Base-by-base conservation (phyloP, 2,797 vertebrate genomes). In the Aldrovandia affinis region DNA sequence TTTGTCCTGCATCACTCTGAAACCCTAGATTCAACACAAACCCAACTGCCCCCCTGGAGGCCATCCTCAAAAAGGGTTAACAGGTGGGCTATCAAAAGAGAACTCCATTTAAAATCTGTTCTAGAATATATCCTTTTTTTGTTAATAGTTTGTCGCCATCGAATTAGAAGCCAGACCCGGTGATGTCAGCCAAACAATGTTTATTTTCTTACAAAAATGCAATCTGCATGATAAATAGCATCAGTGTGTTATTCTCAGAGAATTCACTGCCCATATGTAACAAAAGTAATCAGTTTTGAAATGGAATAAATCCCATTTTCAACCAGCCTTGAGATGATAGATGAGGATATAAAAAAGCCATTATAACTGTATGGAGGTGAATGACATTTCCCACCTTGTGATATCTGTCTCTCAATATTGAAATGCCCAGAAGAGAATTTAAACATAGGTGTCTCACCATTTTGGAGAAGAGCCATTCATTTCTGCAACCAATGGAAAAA, bases 191-290 rank as follows among this genome's bases (percentile, higher is more conserved):
- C 73, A 77, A 75, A 75, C 39, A 44, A 25, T 44, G 73, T 77
- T 42, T 39, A 15, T 73, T 77, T 77, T 47, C 39, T 44, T 14
- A 25, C 73, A 77, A n/a, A 77, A 47, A 77, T 44, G 73, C 73
- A 44, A 77, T 77, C 73, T 77, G 39, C 73, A 77, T 77, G 65
- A 70, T 47, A 77, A 77, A 77, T 77, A 77, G 73, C 73, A 44
- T 25, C 2, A 7, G 22, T 0, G 25, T n/a, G 18, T 77, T 47
- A n/a, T 77, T 77, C 25, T 39, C 70, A 22, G 39, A 44, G 39
- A 77, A 25, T 44, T 77, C 73, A 77, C 42, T 77, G 39, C 39
- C 39, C 73, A 77, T 77, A 77, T 77, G 42, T 44, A 47, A 47
- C 22, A 77, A 77, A 10, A 3, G 73, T 77, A 44, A 77, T 77